Evolutionary conservation across 2,797 vertebrate species (phyloP).

Genomic region (Octomys mimax): DNA sequence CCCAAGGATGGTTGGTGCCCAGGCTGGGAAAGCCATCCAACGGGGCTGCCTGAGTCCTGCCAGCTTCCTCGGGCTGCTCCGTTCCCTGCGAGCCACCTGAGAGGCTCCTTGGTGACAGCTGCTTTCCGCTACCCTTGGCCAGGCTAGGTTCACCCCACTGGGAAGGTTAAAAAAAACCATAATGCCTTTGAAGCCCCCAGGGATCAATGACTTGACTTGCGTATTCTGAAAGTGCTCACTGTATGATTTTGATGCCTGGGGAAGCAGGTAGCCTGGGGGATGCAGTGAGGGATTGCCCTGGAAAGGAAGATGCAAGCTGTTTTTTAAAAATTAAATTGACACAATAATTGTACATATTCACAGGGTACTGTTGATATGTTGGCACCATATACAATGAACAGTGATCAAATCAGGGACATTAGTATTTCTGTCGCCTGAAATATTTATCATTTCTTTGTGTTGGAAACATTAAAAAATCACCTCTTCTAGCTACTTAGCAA

Average conservation of each 20-base stretch:
- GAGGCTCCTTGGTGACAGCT: neutral
- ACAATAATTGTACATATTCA: neutral
- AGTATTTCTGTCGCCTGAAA: neutral
- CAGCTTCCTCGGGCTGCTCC: neutral
- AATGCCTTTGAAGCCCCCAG: neutral
- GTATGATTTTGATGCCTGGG: neutral
- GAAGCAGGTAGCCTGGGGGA: no score
- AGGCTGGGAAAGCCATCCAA: neutral
- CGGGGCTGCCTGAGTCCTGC: neutral
- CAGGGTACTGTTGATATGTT: neutral
- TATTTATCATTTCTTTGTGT: constrained; percentile 18
- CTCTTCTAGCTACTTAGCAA: constrained; percentile 7
- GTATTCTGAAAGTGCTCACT: neutral
- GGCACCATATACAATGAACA: neutral
- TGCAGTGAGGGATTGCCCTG: neutral
- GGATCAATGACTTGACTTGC: neutral
- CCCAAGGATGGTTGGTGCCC: neutral
- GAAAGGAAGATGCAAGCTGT: neutral
- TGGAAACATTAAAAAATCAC: neutral
- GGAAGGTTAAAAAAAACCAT: neutral
- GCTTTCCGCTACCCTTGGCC: no score
- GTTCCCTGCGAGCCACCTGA: neutral
- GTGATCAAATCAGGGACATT: constrained; percentile 8
- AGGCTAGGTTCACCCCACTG: neutral
- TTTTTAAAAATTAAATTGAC: neutral